Evolutionary conservation across 2,888 invertebrate species (phyloP).

Genomic region (Microplitis deprimator): DNA sequence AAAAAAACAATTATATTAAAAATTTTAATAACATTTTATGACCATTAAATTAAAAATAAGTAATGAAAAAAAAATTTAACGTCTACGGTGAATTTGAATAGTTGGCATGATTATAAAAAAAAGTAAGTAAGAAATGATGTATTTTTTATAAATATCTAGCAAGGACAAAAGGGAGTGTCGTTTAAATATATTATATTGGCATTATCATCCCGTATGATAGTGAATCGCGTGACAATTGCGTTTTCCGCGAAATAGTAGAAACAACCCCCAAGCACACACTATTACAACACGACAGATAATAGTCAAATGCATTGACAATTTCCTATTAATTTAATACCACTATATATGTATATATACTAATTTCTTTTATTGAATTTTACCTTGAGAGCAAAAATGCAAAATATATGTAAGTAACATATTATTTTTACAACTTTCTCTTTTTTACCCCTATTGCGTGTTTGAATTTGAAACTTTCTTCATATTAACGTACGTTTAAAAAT

Average conservation of each 20-base stretch:
- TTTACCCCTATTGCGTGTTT: conserved; percentile 17
- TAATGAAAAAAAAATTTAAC: neutral
- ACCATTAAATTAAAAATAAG: too few relatives aligned
- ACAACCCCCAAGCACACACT: conserved; percentile 44
- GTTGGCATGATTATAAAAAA: neutral
- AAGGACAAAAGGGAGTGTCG: conserved; percentile 4
- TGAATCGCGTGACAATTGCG: conserved; percentile 68
- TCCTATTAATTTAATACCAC: conserved; percentile 20
- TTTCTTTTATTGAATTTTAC: neutral
- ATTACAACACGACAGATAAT: conserved; percentile 18
- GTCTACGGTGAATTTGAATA: neutral
- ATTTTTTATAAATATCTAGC: neutral
- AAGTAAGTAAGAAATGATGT: conserved; percentile 6
- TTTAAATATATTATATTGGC: conserved; percentile 58
- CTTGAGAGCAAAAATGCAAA: neutral
- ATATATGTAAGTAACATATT: neutral
- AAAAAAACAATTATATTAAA: too few relatives aligned
- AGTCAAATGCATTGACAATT: conserved; percentile 27
- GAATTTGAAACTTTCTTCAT: neutral
- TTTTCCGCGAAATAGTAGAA: conserved; percentile 51
- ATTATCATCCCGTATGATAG: conserved; percentile 55
- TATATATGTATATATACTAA: neutral
- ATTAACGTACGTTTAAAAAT: neutral
- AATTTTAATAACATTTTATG: too few relatives aligned
- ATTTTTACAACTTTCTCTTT: neutral